Percentiles rank a stretch among this genome's conserved stretches.
phyloP scores from a whole-genome alignment of 2,797 vertebrate genomes.

The Tachyglossus aculeatus region DNA sequence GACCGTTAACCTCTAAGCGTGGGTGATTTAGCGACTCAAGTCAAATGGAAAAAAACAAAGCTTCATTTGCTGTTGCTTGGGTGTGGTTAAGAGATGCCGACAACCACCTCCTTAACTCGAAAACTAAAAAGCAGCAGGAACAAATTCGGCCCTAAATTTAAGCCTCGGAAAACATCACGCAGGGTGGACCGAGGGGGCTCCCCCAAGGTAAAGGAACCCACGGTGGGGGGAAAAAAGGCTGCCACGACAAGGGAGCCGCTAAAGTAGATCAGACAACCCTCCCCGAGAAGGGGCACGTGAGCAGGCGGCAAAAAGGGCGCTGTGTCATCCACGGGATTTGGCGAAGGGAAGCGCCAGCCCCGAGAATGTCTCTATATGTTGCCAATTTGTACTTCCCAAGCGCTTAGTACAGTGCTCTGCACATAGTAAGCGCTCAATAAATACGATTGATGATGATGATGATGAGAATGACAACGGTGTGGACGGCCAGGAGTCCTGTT shows the following conservation, averaged over 20 bases:
- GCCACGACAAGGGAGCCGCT: neutral
- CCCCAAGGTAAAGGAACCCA: neutral
- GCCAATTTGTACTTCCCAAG: too few relatives aligned
- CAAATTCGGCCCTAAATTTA: conserved; percentile 45
- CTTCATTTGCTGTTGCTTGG: conserved; percentile 10
- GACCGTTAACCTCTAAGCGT: conserved; percentile 60
- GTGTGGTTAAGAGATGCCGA: conserved; percentile 4
- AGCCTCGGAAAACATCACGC: neutral
- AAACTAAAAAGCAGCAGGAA: neutral
- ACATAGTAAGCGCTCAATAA: too few relatives aligned
- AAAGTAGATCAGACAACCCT: neutral
- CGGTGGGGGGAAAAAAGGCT: too few relatives aligned
- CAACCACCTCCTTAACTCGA: conserved; percentile 34
- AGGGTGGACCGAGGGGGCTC: neutral
- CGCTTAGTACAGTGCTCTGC: too few relatives aligned
- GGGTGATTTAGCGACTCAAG: conserved; percentile 58
- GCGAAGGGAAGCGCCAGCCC: too few relatives aligned
- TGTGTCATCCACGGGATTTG: too few relatives aligned
- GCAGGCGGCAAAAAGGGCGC: too few relatives aligned
- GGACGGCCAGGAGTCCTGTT: too few relatives aligned
- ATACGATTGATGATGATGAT: too few relatives aligned
- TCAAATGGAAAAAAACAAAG: conserved; percentile 30
- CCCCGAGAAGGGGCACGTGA: too few relatives aligned
- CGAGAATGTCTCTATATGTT: too few relatives aligned
- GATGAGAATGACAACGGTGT: too few relatives aligned